These are phyloP conservation scores for Aleiodes sp. DNA, from an alignment of 1,140 invertebrate genomes.

Conservation along the genomic window DNA sequence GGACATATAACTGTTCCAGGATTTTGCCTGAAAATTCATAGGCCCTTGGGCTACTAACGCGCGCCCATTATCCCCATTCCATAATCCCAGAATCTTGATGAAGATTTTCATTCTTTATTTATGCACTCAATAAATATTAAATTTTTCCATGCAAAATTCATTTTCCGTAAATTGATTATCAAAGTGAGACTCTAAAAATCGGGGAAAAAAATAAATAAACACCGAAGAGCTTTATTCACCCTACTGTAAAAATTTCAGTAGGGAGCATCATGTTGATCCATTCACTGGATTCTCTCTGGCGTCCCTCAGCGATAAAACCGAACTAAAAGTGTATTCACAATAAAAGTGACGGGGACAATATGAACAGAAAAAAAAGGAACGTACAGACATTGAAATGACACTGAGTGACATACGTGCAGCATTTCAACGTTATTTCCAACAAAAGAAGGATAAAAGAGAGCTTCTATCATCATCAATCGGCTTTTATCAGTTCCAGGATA, in stretches of 20 bases:
- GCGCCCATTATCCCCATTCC: background rate
- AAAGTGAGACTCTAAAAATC: background rate
- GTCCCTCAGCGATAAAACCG: slow-evolving; percentile 3
- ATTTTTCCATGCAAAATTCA: no score
- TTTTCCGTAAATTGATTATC: no score
- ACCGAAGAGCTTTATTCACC: background rate
- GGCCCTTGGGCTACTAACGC: background rate
- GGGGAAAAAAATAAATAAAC: slow-evolving; percentile 7
- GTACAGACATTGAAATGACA: background rate
- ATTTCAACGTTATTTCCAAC: background rate
- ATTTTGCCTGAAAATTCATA: background rate
- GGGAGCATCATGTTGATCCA: slow-evolving; percentile 3
- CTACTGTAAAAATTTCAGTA: background rate
- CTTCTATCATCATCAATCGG: background rate
- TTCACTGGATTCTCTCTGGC: background rate
- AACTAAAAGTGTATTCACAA: slow-evolving; percentile 5
- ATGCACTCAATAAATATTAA: background rate
- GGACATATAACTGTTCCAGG: background rate
- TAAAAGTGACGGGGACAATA: slow-evolving; percentile 2
- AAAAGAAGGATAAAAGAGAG: background rate
- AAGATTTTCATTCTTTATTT: background rate
- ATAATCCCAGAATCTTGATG: background rate
- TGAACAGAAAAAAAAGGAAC: background rate
- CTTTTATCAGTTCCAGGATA: slow-evolving; percentile 3
- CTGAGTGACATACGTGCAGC: background rate